phyloP scores from a whole-genome alignment of 2,797 vertebrate species.

The Sebastes reedi region DNA sequence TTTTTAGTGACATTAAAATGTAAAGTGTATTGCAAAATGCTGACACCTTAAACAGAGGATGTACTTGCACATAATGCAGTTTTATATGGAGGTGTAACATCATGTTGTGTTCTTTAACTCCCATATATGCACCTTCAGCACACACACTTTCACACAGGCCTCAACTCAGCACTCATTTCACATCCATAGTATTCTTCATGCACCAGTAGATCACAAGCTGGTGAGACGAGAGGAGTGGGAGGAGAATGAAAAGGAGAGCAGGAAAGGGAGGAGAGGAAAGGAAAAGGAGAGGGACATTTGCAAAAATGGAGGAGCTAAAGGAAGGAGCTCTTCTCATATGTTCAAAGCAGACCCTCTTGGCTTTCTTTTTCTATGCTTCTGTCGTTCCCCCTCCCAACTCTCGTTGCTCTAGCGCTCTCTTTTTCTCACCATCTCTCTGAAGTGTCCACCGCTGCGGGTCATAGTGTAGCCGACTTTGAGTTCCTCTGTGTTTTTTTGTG shows the following conservation, averaged over 20 bases:
- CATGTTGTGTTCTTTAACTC: constrained; percentile 21
- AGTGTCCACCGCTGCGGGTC: constrained; percentile 65
- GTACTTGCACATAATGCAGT: constrained; percentile 2
- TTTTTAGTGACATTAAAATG: constrained; percentile 26
- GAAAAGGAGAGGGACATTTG: constrained; percentile 31
- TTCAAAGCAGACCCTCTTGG: constrained; percentile 71
- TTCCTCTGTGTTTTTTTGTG: constrained; percentile 24
- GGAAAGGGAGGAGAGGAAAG: constrained; percentile 23
- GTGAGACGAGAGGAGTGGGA: constrained; percentile 54
- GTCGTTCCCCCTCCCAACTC: constrained; percentile 9
- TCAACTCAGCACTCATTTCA: constrained; percentile 58
- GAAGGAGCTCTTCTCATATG: constrained; percentile 44
- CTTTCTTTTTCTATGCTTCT: constrained; percentile 56
- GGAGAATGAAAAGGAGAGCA: constrained; percentile 36
- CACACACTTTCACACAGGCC: constrained; percentile 1
- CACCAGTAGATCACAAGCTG: constrained; percentile 63
- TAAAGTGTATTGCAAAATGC: constrained; percentile 23
- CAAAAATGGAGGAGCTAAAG: constrained; percentile 56
- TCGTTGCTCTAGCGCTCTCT: constrained; percentile 6
- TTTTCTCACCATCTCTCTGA: constrained; percentile 53
- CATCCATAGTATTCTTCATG: constrained; percentile 57
- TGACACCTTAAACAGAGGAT: constrained; percentile 18
- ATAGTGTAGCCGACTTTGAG: constrained; percentile 45
- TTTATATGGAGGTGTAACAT: constrained; percentile 29
- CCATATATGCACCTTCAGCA: constrained; percentile 20